phyloP scores from a whole-genome alignment of 2,888 invertebrate genomes.

The Brachycybe producta region DNA sequence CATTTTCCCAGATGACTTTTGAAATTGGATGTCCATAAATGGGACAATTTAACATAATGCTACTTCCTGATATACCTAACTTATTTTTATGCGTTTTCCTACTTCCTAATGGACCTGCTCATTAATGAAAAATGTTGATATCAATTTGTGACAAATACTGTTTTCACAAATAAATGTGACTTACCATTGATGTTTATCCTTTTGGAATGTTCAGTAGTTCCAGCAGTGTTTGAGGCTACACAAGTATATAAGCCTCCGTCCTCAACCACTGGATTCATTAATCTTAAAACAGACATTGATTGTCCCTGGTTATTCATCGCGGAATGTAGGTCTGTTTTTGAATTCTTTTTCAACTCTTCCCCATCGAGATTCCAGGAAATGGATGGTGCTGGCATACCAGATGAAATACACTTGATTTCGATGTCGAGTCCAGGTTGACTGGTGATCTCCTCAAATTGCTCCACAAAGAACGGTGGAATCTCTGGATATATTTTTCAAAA shows the following conservation, averaged over 20 bases:
- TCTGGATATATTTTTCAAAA: no score
- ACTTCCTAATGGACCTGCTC: neutral
- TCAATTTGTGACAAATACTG: no score
- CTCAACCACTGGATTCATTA: neutral
- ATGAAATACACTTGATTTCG: no score
- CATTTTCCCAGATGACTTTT: conserved; percentile 19
- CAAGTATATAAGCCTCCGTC: conserved; percentile 13
- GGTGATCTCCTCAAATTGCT: no score
- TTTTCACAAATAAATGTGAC: neutral
- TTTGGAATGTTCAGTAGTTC: neutral
- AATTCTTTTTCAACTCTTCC: no score
- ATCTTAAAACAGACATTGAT: neutral
- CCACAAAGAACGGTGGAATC: no score
- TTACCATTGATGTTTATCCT: no score
- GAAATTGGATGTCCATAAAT: conserved; percentile 19
- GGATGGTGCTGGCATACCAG: no score
- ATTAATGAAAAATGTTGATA: neutral
- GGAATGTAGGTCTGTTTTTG: no score
- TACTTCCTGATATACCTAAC: conserved; percentile 5
- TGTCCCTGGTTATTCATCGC: no score
- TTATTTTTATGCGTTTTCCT: neutral
- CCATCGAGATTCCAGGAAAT: no score
- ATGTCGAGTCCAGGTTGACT: no score
- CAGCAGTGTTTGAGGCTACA: conserved; percentile 1
- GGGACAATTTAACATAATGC: conserved; percentile 18